These are phyloP conservation scores for Penaeus vannamei DNA, from an alignment of 1,140 invertebrate species.

Conservation along the genomic window DNA sequence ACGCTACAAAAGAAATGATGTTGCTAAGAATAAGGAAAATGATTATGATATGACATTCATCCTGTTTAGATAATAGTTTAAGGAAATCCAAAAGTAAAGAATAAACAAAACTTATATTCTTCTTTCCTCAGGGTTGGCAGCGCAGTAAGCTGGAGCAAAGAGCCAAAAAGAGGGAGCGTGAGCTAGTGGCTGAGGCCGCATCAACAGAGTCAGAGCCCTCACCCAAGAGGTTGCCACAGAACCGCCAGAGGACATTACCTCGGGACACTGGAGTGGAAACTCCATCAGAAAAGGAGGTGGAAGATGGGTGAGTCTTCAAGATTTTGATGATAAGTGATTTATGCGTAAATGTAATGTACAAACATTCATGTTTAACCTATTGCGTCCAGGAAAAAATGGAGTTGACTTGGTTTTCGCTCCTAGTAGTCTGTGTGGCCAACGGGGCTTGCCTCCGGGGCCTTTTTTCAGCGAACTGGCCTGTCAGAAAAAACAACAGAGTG, in stretches of 20 bases:
- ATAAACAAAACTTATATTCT: background rate
- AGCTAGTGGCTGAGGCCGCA: conserved; percentile 47
- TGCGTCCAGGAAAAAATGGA: too few relatives aligned
- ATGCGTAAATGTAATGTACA: too few relatives aligned
- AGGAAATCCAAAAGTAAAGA: background rate
- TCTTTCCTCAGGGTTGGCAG: conserved; percentile 51
- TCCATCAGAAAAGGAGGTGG: conserved; percentile 49
- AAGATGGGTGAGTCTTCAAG: conserved; percentile 53
- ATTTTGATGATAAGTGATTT: background rate
- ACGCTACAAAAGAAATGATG: too few relatives aligned
- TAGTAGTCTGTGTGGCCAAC: too few relatives aligned
- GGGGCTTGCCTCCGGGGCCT: too few relatives aligned
- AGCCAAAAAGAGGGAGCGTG: conserved; percentile 50
- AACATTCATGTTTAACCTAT: too few relatives aligned
- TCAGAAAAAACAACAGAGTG: too few relatives aligned
- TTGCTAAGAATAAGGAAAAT: too few relatives aligned
- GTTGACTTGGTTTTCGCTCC: too few relatives aligned
- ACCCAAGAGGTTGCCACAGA: conserved; percentile 44
- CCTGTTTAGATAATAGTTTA: too few relatives aligned
- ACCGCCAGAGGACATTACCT: conserved; percentile 23
- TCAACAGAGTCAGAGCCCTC: conserved; percentile 67
- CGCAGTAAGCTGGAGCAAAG: conserved; percentile 61
- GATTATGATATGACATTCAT: too few relatives aligned
- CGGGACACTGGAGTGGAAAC: conserved; percentile 48
- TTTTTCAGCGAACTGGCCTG: too few relatives aligned